These are phyloP conservation scores for Lanius collurio DNA, from an alignment of 2,113 vertebrate genomes.

Conservation along the genomic window DNA sequence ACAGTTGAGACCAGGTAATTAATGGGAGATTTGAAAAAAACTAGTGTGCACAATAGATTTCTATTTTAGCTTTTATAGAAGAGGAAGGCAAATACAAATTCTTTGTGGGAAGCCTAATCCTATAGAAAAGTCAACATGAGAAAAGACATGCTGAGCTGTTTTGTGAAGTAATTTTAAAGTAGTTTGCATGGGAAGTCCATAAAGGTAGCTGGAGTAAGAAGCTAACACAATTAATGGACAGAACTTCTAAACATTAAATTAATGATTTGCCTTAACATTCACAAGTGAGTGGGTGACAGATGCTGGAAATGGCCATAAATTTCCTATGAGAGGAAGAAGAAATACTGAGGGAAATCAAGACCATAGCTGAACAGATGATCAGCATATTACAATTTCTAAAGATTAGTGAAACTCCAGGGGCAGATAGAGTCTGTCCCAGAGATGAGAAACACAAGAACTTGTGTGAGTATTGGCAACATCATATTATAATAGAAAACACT, in stretches of 20 bases:
- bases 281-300: constrained; percentile 54
- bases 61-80: not conserved
- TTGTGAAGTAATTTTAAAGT: constrained; percentile 12
- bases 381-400: constrained; percentile 49
- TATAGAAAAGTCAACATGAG: not conserved
- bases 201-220: constrained; percentile 6
- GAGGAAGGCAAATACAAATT: not conserved
- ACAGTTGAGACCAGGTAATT: not conserved
- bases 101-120: not conserved
- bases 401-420: not conserved
- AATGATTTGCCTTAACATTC: constrained; percentile 59
- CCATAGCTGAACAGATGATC: constrained; percentile 51
- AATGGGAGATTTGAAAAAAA: not conserved
- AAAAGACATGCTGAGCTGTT: not conserved
- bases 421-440: not conserved
- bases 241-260: constrained; percentile 19
- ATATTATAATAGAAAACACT: not conserved
- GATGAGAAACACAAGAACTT: not conserved
- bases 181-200: not conserved
- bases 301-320: constrained; percentile 42
- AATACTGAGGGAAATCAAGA: constrained; percentile 49
- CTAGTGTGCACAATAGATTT: not conserved
- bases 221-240: constrained; percentile 27
- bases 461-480: not conserved
- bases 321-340: constrained; percentile 46